phyloP scores from a whole-genome alignment of 2,797 vertebrate genomes.

The Graptemys geographica region DNA sequence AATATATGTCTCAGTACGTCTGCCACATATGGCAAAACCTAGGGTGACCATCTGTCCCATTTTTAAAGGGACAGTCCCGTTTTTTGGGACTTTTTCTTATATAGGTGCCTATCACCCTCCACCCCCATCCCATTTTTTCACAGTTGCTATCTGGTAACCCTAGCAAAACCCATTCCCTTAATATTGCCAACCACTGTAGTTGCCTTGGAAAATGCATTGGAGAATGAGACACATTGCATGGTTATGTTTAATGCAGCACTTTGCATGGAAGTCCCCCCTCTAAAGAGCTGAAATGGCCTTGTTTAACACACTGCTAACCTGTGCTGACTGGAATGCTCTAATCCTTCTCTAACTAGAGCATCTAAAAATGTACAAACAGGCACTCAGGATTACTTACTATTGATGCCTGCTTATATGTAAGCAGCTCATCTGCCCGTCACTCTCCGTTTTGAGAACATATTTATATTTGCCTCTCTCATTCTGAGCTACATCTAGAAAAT shows the following conservation, averaged over 20 bases:
- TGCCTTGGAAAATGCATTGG: background rate
- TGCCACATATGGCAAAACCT: background rate
- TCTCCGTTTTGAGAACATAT: background rate
- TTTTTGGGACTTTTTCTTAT: too few relatives aligned
- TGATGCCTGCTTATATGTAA: background rate
- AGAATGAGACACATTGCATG: background rate
- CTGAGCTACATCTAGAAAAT: background rate
- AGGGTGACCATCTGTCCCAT: too few relatives aligned
- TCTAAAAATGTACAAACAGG: background rate
- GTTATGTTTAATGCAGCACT: background rate
- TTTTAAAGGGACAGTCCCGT: too few relatives aligned
- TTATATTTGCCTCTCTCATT: background rate
- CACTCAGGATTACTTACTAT: background rate
- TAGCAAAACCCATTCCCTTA: background rate
- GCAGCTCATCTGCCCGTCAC: background rate
- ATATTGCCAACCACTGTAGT: background rate
- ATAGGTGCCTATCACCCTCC: too few relatives aligned
- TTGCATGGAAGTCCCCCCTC: background rate
- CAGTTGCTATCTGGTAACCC: too few relatives aligned
- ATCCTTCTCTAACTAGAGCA: background rate
- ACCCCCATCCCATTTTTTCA: too few relatives aligned
- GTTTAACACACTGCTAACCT: background rate
- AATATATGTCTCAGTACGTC: background rate
- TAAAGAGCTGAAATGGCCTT: background rate
- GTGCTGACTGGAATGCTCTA: background rate